Evolutionary conservation across 2,888 invertebrate species (phyloP), one percentile per base, ranked within the genome.

Genomic region (Ethmia dodecea): DNA sequence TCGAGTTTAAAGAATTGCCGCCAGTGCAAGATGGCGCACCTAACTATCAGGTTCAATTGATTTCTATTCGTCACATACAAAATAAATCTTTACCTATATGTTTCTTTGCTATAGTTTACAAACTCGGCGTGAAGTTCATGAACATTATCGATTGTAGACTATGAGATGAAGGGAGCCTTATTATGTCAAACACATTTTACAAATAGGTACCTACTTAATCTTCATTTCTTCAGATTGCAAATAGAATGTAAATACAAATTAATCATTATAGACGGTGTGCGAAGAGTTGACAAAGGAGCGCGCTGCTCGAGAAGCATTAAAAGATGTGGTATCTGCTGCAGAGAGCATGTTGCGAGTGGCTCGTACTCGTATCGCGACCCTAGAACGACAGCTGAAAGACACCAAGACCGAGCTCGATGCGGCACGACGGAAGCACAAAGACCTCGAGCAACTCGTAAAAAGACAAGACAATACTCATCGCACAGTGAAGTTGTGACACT

Each of bases 371-470:
- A 77, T 83, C 39, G 46, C 68, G 2, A 65, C 67, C 0, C 61
- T 86, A 5, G 86, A 86, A 53, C 59, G 72, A 22, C 74, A 78
- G 50, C 58, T 80, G 1, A 84, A 79, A 45, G 76, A 80, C 2
- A 48, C 58, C n/a, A 63, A 64, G 28, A 44, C 55, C 1, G 78
- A 80, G 14, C 55, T 79, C 13, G 81, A 83, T 3, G 39, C 52
- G 2, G 40, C 69, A 15, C 64, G 60, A 30, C 71, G 68, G 50
- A 86, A 80, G 52, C 72, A 78, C 38, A 80, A 73, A 49, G 86
- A 84, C 42, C 62, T 78, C 47, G 83, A 84, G 53, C 75, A 74
- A 63, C 68, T 79, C 53, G 84, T 86, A 72, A 77, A 64, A 56
- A 63, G 55, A 57, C 60, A 48, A 50, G 53, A 60, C 59, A 54